These are phyloP conservation scores for Yasuhikotakia modesta DNA, from an alignment of 2,797 vertebrate species.

Conservation along the genomic window DNA sequence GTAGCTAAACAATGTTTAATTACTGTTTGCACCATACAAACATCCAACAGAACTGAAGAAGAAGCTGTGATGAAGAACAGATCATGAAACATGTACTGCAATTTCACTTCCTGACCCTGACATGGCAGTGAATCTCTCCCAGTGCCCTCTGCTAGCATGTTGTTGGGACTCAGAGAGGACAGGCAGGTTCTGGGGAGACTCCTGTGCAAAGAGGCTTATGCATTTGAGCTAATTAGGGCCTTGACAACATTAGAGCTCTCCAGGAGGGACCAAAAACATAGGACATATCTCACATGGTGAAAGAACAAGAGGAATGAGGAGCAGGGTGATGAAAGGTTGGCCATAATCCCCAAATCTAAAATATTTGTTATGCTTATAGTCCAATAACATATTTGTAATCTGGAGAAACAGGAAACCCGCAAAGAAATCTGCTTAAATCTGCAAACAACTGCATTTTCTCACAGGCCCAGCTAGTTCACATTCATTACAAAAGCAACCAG, in stretches of 20 bases:
- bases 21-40: too few species aligned
- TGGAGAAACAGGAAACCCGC: too few species aligned
- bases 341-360: too few species aligned
- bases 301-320: not conserved
- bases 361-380: too few species aligned
- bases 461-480: too few species aligned
- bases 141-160: not conserved
- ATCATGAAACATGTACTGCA: constrained; percentile 7
- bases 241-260: constrained; percentile 44
- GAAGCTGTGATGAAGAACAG: constrained; percentile 5
- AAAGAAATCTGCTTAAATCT: too few species aligned
- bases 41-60: not conserved
- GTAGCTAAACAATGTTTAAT: too few species aligned
- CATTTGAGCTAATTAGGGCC: constrained; percentile 55
- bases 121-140: constrained; percentile 3
- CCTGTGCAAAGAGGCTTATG: constrained; percentile 55
- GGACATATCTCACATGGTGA: not conserved
- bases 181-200: constrained; percentile 15
- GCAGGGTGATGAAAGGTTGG: too few species aligned
- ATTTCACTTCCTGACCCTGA: constrained; percentile 19
- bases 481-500: too few species aligned
- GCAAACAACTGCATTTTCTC: too few species aligned
- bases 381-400: too few species aligned
- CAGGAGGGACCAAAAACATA: constrained; percentile 2
- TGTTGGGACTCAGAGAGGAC: not conserved